A percentile compares a stretch with the other conserved stretches of the same genome.
phyloP scores from a whole-genome alignment of 1,140 invertebrate species.

The Leucophenga varia region DNA sequence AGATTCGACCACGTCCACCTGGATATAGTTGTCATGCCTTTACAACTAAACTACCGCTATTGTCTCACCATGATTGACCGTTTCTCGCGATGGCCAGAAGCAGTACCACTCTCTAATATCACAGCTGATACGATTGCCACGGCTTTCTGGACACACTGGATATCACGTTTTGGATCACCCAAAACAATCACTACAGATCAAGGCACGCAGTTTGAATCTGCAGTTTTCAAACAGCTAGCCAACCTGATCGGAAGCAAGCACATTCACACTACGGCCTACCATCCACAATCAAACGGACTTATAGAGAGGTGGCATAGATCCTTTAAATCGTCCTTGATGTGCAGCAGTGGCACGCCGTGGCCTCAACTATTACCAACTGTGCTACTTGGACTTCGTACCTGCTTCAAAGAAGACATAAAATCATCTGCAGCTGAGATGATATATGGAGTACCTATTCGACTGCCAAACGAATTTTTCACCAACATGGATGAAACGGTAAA shows the following conservation, averaged over 20 bases:
- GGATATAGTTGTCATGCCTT: conserved; percentile 40
- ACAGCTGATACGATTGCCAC: conserved; percentile 32
- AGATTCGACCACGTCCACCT: conserved; percentile 39
- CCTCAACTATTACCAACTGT: conserved; percentile 38
- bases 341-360: conserved; percentile 25
- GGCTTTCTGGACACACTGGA: conserved; percentile 41
- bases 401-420: conserved; percentile 33
- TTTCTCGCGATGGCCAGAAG: conserved; percentile 55
- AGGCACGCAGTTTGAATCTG: conserved; percentile 44
- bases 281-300: conserved; percentile 44
- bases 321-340: conserved; percentile 43
- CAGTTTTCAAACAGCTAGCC: conserved; percentile 26
- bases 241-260: conserved; percentile 24
- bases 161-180: conserved; percentile 31
- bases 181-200: conserved; percentile 42
- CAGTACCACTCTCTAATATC: conserved; percentile 39
- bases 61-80: conserved; percentile 40
- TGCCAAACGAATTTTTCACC: conserved; percentile 48
- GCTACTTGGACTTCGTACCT: conserved; percentile 37
- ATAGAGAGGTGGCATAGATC: conserved; percentile 45
- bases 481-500: neutral
- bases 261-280: conserved; percentile 39
- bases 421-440: conserved; percentile 42
- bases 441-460: conserved; percentile 42
- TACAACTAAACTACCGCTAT: conserved; percentile 20